Evolutionary conservation across 2,113 vertebrate species (phyloP).

Genomic region (Erpornis zantholeuca): DNA sequence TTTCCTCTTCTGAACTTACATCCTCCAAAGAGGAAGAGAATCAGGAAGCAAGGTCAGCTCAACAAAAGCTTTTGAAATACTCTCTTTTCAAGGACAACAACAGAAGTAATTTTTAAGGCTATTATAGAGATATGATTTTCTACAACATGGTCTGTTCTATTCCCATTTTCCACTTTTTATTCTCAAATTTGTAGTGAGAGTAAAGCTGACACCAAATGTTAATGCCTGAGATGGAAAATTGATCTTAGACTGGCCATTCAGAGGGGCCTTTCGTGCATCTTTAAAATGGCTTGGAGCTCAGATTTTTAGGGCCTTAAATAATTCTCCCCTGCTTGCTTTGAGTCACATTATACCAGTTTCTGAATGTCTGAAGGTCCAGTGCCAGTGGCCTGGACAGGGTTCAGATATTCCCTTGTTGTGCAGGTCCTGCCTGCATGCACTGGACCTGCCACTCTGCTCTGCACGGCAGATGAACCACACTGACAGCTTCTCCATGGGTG

Average conservation of each 20-base stretch:
- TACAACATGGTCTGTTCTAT: not conserved
- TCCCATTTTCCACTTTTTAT: not conserved
- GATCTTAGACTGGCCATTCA: not conserved
- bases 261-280: not conserved
- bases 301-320: not conserved
- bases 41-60: not conserved
- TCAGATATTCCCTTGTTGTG: not conserved
- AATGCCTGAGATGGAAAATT: not conserved
- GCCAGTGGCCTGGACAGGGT: not conserved
- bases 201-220: not conserved
- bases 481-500: not conserved
- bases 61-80: not conserved
- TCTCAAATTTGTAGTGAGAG: not conserved
- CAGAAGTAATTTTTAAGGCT: not conserved
- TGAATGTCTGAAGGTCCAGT: not conserved
- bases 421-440: not conserved
- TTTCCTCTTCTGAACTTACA: not conserved
- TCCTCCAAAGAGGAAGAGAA: not conserved
- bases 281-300: not conserved
- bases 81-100: not conserved
- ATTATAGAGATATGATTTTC: not conserved
- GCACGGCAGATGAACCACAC: not conserved
- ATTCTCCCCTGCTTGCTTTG: not conserved
- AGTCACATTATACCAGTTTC: not conserved
- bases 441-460: not conserved